Evolutionary conservation across 2,113 vertebrate species (phyloP).

Genomic region (Strix aluco): DNA sequence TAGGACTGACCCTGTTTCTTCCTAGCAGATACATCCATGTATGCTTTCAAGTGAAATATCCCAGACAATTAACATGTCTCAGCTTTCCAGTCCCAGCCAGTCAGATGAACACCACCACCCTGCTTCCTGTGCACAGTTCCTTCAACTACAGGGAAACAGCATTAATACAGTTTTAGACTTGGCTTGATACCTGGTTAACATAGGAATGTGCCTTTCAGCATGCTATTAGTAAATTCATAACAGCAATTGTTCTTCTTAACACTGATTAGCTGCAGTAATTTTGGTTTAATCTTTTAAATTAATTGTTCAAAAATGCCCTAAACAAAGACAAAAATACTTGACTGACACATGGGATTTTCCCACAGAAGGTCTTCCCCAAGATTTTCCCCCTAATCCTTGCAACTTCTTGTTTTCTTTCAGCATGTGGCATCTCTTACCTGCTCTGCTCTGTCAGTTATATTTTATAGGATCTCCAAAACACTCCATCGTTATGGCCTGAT

Average conservation of each 20-base stretch:
- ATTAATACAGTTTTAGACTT: background rate
- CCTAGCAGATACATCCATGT: rapidly evolving
- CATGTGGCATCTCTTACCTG: background rate
- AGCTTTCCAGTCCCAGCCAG: background rate
- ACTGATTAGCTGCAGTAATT: background rate
- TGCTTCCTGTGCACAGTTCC: background rate
- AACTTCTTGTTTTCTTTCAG: background rate
- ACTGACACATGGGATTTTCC: background rate
- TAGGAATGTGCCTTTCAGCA: background rate
- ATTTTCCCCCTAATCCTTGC: background rate
- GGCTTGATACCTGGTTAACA: background rate
- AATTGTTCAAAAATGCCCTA: background rate
- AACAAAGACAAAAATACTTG: background rate
- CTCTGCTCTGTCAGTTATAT: background rate
- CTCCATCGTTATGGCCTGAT: background rate
- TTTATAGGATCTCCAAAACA: background rate
- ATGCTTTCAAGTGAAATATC: background rate
- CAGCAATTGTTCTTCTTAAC: background rate
- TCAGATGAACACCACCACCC: background rate
- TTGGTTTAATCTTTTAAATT: background rate
- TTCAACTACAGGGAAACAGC: background rate
- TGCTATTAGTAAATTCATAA: background rate
- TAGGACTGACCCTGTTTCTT: background rate
- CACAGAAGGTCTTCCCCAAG: background rate
- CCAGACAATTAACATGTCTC: rapidly evolving